Evolutionary conservation across 2,888 invertebrate genomes (phyloP), one percentile per base, ranked within the genome.

Genomic region (Eupithecia abbreviata): DNA sequence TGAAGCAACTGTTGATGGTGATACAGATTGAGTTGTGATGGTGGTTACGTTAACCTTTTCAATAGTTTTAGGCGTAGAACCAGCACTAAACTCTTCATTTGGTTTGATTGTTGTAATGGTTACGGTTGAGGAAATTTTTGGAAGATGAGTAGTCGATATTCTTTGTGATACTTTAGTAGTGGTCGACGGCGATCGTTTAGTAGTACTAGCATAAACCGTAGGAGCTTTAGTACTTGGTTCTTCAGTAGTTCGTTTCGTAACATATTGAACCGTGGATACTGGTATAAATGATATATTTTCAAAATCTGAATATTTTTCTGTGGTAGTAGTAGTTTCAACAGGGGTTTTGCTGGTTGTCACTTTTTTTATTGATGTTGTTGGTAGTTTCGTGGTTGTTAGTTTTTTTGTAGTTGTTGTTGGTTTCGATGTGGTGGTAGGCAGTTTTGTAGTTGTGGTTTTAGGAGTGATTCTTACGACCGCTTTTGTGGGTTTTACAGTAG

Each of bases 11-110:
- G 92, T 92, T 18, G 93, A 93, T 47, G 93, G 93, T 42, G 93
- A 92, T 4, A 93, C 90, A 43, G 95, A 94, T 82, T 95, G 94
- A 66, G 94, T 94, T 4, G 94, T 94, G 69, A 94, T 85, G 12
- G 93, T 94, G 15, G 93, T 94, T 0, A 85, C 73, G 84, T 93
- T 93, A 0, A 83, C 78, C 86, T 87, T 92, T 43, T 92, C 91
- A 73, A 82, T 88, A 73, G 87, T 83, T 79, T 83, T 85, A 13
- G 79, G 65, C 65, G 85, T 85, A 18, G 85, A 80, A 43, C 83
- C 81, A 77, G 82, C 65, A 4, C 45, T 47, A 0, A 74, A 18
- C 3, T 74, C 71, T 18, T 82, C 81, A 18, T 71, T 69, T 73
- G 78, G 72, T 43, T 77, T 77, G 10, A 51, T 71, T 0, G 80